These are phyloP conservation scores for Bradypus variegatus DNA, from an alignment of 2,797 vertebrate species.

Conservation along the genomic window DNA sequence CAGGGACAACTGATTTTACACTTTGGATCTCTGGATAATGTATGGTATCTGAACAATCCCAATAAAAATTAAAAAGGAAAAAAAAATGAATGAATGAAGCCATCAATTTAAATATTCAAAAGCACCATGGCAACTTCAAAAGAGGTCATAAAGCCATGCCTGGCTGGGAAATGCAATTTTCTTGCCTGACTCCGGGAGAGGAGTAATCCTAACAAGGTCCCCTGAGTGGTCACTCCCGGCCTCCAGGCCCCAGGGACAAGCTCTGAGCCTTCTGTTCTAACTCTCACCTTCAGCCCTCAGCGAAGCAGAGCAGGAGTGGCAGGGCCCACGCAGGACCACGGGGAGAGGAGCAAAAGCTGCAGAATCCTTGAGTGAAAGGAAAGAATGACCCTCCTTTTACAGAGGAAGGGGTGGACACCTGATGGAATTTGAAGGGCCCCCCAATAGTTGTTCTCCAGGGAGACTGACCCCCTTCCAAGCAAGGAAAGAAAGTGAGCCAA, in stretches of 20 bases:
- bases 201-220: background rate
- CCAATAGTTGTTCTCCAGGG: background rate
- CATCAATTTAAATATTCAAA: slow-evolving; percentile 17
- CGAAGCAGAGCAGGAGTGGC: rapidly evolving
- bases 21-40: too few relatives aligned
- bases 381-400: rapidly evolving
- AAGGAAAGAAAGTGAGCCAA: background rate
- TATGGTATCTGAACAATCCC: too few relatives aligned
- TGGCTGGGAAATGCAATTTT: background rate
- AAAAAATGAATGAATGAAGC: slow-evolving; percentile 31
- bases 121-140: background rate
- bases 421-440: background rate
- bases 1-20: too few relatives aligned
- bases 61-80: too few relatives aligned
- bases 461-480: background rate
- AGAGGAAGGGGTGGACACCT: too few relatives aligned
- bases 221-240: background rate
- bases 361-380: background rate
- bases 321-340: background rate
- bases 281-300: background rate
- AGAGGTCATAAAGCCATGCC: background rate
- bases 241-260: background rate
- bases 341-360: background rate
- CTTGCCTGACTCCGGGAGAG: background rate
- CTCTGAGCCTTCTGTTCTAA: background rate